A percentile compares a stretch with the other conserved stretches of the same genome.
Conservation (phyloP, 2,797 vertebrate genomes). For the Sebastes steindachneri region DNA sequence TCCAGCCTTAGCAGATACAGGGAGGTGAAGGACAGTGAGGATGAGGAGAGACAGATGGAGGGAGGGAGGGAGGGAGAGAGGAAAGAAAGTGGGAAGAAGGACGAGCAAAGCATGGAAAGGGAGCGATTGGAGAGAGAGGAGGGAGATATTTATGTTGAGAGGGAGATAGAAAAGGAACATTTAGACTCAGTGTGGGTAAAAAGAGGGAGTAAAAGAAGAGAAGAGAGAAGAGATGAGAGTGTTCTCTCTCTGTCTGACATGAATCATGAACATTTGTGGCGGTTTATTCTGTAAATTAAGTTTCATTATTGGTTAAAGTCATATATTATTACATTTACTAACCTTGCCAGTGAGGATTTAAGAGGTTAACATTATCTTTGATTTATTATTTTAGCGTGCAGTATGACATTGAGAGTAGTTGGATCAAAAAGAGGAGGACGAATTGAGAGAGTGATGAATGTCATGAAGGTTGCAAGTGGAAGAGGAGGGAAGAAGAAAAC, state of each 20-base stretch:
- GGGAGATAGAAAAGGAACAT: background rate
- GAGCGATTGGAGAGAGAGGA: background rate
- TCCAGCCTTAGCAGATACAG: background rate
- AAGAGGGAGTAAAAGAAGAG: background rate
- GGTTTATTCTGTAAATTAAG: background rate
- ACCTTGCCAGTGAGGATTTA: background rate
- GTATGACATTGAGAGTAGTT: background rate
- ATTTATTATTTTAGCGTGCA: background rate
- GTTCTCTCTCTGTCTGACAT: background rate
- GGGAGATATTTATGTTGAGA: slow-evolving; percentile 19
- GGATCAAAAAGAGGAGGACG: background rate
- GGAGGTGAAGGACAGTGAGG: slow-evolving; percentile 31
- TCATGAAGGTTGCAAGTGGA: background rate
- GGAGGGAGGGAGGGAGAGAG: background rate
- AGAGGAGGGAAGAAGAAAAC: background rate
- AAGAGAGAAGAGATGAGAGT: slow-evolving; percentile 2
- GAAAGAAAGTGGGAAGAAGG: background rate
- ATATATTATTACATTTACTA: background rate
- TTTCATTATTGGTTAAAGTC: background rate
- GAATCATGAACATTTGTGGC: background rate
- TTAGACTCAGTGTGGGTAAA: background rate
- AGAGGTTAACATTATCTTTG: background rate
- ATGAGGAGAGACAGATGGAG: background rate
- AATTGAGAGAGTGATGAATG: background rate
- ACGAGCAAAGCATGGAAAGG: background rate